A percentile compares a stretch with the other conserved stretches of the same genome.
Evolutionary conservation across 1,140 invertebrate species (phyloP).

Genomic region (Saccostrea echinata): DNA sequence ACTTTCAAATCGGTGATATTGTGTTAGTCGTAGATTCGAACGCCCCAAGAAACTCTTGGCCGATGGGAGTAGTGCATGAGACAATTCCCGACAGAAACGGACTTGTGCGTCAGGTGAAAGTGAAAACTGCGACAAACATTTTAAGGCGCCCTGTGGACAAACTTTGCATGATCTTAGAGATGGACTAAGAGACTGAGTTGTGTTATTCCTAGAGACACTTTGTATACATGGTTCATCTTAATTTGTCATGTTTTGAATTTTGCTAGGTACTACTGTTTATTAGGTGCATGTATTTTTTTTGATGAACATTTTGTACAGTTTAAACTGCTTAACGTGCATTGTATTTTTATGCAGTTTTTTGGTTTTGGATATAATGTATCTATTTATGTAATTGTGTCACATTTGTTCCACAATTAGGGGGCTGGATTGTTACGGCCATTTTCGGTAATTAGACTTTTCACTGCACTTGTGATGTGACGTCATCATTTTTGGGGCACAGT

Average conservation of each 20-base stretch:
- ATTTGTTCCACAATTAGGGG: background rate
- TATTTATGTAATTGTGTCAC: constrained; percentile 12
- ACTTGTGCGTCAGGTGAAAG: constrained; percentile 58
- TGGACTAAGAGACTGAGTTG: background rate
- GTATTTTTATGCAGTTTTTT: background rate
- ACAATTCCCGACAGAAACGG: constrained; percentile 44
- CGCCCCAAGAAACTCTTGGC: constrained; percentile 55
- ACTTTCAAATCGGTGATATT: constrained; percentile 60
- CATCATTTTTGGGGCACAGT: background rate
- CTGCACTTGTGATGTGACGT: background rate
- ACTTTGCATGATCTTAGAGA: background rate
- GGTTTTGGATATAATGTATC: background rate
- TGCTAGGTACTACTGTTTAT: background rate
- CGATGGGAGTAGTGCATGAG: constrained; percentile 45
- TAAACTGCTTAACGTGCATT: background rate
- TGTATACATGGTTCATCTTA: background rate
- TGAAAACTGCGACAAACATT: constrained; percentile 51
- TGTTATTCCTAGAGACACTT: background rate
- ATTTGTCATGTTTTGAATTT: background rate
- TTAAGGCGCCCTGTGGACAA: constrained; percentile 44
- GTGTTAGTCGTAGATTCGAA: constrained; percentile 58
- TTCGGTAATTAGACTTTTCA: background rate
- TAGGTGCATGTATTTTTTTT: background rate
- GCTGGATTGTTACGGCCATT: background rate
- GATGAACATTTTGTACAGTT: background rate